phyloP scores from a whole-genome alignment of 2,888 invertebrate genomes.

The Caenorhabditis panamensis region DNA sequence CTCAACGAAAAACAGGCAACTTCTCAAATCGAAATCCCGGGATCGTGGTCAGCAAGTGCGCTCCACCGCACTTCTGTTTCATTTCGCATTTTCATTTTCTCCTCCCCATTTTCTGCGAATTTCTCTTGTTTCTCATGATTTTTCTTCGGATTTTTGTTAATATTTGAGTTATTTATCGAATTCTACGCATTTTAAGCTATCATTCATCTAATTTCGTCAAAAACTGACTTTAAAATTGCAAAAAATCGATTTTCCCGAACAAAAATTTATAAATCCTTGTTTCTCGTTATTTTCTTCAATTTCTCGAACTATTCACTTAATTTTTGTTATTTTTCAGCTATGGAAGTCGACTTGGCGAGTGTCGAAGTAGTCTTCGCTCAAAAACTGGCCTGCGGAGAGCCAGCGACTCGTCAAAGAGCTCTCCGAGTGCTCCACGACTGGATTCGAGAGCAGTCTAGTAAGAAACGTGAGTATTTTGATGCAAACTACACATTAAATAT shows the following conservation, averaged over 20 bases:
- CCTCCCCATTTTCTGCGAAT: background rate
- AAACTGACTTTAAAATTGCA: background rate
- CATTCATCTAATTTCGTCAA: background rate
- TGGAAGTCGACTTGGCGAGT: conserved; percentile 77
- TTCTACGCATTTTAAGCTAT: background rate
- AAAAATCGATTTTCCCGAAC: background rate
- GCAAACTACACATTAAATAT: no score
- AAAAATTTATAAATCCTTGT: no score
- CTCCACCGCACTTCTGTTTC: background rate
- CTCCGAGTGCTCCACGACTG: conserved; percentile 76
- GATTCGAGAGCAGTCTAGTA: conserved; percentile 70
- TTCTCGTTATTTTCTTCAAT: background rate
- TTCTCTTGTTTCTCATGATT: background rate
- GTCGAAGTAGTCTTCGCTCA: conserved; percentile 80
- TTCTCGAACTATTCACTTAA: background rate
- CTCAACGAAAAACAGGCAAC: no score
- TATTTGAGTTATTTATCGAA: background rate
- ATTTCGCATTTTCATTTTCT: background rate
- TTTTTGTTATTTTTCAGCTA: conserved; percentile 22
- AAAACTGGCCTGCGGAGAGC: conserved; percentile 78
- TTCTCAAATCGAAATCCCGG: background rate
- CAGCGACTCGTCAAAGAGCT: conserved; percentile 74
- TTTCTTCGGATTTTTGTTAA: background rate
- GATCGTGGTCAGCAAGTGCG: background rate
- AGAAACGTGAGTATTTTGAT: conserved; percentile 53